Base-by-base conservation (phyloP, 2,113 vertebrate species). In the Oreochromis spilurus region DNA sequence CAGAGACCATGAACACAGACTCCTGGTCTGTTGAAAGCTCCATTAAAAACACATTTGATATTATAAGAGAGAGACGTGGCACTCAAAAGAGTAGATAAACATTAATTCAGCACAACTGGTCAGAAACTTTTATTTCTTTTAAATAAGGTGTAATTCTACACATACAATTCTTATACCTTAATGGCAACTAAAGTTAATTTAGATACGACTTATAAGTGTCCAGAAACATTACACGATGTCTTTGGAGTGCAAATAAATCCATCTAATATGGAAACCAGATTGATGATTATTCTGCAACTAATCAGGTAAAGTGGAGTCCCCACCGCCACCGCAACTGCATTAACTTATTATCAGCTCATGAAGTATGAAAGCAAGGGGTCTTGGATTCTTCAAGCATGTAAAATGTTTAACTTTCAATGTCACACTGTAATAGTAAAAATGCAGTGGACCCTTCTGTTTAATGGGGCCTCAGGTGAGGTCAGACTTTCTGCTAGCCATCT, bases 161-260 rank as follows among this genome's bases (percentile, higher is more conserved):
- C 10, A 67, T 8, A 10, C 34, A 21, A 67, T 38, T 67, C 34
- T 40, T 67, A 5, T 40, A 40, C 8, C n/a, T 40, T 7, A 48
- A 5, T n/a, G 8, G 19, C 4, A 9, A 5, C 50, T 53, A 8
- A 53, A 53, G 9, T n/a, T 53, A n/a, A 53, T 10, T 54, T 72
- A 48, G 21, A 1, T 26, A 17, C 2, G 0, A 17, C 0, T 29
- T 75, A 45, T 3, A 75, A 72, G 0, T 43, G 65, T 24, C 13
- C 13, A 24, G 3, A 70, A 43, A 40, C 38, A 4, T 72, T 72
- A 24, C 21, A 0, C 45, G 13, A 45, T 10, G 38, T 24, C n/a
- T 70, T n/a, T 0, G n/a, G n/a, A 14, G 0, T 24, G 21, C 7
- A 72, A 38, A 45, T 1, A 1, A 45, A 26, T 16, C 38, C 38